phyloP scores from a whole-genome alignment of 1,140 invertebrate genomes.

The Sarcophaga peregrina region DNA sequence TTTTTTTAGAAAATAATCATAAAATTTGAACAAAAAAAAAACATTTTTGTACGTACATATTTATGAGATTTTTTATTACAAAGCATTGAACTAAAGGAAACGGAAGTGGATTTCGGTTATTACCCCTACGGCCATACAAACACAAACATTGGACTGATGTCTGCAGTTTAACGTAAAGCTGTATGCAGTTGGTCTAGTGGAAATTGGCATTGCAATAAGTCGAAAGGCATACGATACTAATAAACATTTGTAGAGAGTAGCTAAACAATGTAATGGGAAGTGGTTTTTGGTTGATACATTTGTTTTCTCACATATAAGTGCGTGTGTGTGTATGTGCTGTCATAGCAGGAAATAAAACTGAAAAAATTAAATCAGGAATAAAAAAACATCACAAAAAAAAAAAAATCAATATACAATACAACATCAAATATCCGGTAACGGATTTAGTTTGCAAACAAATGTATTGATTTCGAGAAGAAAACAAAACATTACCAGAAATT shows the following conservation, averaged over 20 bases:
- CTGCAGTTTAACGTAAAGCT: not conserved
- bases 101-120: not conserved
- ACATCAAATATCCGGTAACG: not conserved
- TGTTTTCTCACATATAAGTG: not conserved
- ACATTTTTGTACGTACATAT: too few species aligned
- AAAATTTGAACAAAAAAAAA: too few species aligned
- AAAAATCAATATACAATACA: not conserved
- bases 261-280: not conserved
- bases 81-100: slow-evolving; percentile 13
- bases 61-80: not conserved
- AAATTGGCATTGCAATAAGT: not conserved
- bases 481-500: too few species aligned
- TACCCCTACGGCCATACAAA: not conserved
- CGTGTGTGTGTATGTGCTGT: not conserved
- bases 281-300: not conserved
- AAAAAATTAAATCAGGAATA: not conserved
- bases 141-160: not conserved
- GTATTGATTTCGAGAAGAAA: too few species aligned
- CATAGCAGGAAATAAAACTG: not conserved
- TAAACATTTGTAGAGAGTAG: not conserved
- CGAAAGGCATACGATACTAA: too few species aligned
- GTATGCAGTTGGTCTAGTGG: not conserved
- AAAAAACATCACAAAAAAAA: not conserved
- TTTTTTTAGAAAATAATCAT: too few species aligned
- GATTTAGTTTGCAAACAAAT: not conserved